Percentiles rank a stretch among this genome's conserved stretches.
Evolutionary conservation across 2,113 vertebrate genomes (phyloP).

Genomic region (Thalassarche chlororhynchos): DNA sequence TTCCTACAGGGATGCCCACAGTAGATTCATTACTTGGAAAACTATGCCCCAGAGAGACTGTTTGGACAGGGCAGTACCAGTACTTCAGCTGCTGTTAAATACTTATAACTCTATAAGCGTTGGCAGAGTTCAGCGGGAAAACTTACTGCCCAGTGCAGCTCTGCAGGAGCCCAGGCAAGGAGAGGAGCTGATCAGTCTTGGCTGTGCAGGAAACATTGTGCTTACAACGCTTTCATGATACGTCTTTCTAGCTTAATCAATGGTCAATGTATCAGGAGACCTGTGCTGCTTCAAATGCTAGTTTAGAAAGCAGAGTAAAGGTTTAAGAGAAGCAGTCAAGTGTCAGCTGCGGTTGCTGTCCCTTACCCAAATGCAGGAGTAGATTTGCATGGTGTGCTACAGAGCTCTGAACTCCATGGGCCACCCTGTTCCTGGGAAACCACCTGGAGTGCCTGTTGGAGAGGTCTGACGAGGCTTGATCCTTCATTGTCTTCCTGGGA

Average conservation of each 20-base stretch:
- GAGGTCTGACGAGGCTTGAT: no score
- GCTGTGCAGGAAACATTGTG: background rate
- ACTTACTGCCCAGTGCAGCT: background rate
- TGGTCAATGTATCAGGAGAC: background rate
- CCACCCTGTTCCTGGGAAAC: background rate
- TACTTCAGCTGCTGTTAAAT: background rate
- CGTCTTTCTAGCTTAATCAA: background rate
- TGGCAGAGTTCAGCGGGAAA: background rate
- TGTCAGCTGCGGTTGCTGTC: background rate
- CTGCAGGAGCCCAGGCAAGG: background rate
- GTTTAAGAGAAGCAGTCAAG: background rate
- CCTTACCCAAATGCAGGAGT: background rate
- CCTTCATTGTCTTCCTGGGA: background rate
- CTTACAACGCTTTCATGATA: background rate
- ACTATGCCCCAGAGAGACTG: background rate
- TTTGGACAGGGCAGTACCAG: background rate
- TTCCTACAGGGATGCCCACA: background rate
- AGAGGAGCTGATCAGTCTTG: background rate
- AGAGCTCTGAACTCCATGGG: background rate
- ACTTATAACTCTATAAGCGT: background rate
- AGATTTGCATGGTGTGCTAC: background rate
- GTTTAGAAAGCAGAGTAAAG: background rate
- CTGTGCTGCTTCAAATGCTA: background rate
- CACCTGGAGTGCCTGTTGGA: no score
- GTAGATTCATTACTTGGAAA: background rate